Evolutionary conservation across 1,140 invertebrate species (phyloP).

Genomic region (Agrypnia vestita): DNA sequence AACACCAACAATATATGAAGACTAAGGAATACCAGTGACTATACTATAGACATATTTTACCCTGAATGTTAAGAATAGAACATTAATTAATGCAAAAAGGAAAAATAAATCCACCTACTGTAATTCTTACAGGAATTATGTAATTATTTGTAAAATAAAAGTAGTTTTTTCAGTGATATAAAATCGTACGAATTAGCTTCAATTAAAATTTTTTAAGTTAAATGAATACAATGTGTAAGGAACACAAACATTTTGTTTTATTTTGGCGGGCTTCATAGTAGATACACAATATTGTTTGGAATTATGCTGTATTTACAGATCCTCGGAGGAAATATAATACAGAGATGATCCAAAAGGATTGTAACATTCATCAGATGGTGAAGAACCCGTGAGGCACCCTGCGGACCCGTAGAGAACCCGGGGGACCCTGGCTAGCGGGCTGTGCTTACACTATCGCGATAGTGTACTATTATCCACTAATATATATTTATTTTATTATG

Average conservation of each 20-base stretch:
- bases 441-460: conserved; percentile 50
- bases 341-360: conserved; percentile 8
- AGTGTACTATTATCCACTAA: conserved; percentile 22
- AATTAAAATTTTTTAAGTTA: background rate
- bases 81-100: too few relatives aligned
- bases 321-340: background rate
- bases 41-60: too few relatives aligned
- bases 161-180: too few relatives aligned
- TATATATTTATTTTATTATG: background rate
- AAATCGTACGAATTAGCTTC: too few relatives aligned
- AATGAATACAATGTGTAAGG: conserved; percentile 60
- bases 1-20: background rate
- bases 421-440: conserved; percentile 58
- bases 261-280: conserved; percentile 7
- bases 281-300: conserved; percentile 7
- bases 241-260: background rate
- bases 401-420: conserved; percentile 37
- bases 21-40: too few relatives aligned
- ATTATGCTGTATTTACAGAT: conserved; percentile 10
- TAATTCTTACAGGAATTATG: too few relatives aligned
- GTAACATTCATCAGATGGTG: conserved; percentile 26
- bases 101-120: too few relatives aligned
- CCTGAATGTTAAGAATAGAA: too few relatives aligned
- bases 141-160: too few relatives aligned
- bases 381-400: conserved; percentile 36